Evolutionary conservation across 2,888 invertebrate genomes (phyloP).

Genomic region (Drosophila paucipuncta): DNA sequence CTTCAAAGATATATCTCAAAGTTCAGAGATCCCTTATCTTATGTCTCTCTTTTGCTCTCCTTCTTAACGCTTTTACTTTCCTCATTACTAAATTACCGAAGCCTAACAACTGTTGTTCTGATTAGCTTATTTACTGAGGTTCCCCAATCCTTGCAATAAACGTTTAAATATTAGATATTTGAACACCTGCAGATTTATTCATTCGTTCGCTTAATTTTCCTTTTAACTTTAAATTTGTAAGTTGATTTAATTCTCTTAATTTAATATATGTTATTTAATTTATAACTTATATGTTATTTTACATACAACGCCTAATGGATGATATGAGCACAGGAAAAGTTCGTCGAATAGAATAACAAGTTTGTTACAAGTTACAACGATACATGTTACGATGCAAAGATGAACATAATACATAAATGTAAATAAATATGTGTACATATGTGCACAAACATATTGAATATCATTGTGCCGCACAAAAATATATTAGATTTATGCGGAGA

Average conservation of each 20-base stretch:
- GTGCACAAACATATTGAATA: neutral
- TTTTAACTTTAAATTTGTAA: neutral
- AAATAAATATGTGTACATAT: neutral
- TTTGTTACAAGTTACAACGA: neutral
- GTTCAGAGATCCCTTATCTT: neutral
- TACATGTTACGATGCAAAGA: neutral
- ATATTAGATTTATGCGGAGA: neutral
- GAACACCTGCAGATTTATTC: neutral
- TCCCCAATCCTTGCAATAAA: neutral
- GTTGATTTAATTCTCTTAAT: neutral
- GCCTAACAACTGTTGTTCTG: neutral
- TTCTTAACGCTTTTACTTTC: neutral
- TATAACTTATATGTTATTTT: neutral
- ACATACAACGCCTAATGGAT: too few relatives aligned
- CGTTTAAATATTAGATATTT: neutral
- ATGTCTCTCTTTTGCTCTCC: neutral
- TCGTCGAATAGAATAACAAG: neutral
- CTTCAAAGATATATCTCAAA: neutral
- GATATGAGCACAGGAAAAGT: neutral
- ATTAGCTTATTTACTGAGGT: neutral
- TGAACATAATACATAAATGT: neutral
- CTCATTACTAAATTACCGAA: neutral
- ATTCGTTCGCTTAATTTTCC: neutral
- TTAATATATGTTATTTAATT: neutral
- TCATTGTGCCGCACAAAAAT: neutral